Conservation (phyloP, 2,797 vertebrate species). For the Argentina silus region DNA sequence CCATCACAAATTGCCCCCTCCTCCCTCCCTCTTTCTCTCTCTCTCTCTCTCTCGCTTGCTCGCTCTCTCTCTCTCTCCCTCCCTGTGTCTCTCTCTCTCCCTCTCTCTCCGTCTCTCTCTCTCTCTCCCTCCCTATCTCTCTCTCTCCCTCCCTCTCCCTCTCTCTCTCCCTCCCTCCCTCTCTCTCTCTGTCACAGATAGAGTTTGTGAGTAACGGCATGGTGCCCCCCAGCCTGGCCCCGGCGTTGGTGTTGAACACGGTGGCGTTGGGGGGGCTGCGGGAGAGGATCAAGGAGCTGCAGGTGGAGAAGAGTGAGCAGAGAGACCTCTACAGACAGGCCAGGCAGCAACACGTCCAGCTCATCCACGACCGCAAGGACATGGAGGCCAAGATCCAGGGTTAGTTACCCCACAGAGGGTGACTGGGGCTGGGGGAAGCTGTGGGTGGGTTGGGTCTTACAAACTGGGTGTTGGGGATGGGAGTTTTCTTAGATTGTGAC, state of each 20-base stretch:
- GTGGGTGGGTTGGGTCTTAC: not conserved
- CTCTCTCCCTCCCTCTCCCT: conserved; percentile 19
- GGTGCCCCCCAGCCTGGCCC: conserved; percentile 79
- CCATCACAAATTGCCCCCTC: not conserved
- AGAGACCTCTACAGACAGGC: conserved; percentile 76
- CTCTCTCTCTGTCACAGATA: conserved; percentile 68
- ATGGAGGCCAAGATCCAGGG: conserved; percentile 78
- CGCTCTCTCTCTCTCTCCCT: not conserved
- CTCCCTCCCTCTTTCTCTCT: not conserved
- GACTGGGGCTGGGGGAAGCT: not conserved
- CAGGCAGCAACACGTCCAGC: conserved; percentile 76
- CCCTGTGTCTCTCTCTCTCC: not conserved
- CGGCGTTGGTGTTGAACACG: conserved; percentile 81
- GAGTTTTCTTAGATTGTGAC: not conserved
- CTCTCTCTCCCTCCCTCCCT: too few relatives aligned
- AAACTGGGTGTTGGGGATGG: not conserved
- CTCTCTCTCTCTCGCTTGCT: not conserved
- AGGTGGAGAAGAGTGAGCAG: conserved; percentile 80
- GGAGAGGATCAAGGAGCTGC: conserved; percentile 77
- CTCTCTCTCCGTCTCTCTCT: not conserved
- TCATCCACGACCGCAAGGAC: conserved; percentile 79
- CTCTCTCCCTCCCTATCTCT: too few relatives aligned
- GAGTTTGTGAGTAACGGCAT: conserved; percentile 72
- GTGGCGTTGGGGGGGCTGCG: conserved; percentile 76
- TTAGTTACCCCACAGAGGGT: conserved; percentile 50